These are phyloP conservation scores for Dryas iulia DNA, from an alignment of 1,140 invertebrate species.

Conservation along the genomic window DNA sequence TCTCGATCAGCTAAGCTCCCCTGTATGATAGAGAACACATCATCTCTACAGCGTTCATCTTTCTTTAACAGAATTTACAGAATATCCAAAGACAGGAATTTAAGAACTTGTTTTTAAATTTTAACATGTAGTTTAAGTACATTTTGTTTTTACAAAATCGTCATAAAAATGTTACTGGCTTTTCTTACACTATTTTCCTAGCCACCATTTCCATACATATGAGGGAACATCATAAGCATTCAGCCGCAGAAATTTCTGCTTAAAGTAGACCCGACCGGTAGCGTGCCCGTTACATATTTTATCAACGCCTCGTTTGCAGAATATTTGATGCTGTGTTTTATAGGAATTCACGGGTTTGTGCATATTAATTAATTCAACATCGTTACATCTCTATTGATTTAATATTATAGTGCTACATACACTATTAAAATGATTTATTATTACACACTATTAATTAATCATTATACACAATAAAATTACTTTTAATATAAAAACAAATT, in stretches of 20 bases:
- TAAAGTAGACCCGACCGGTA: conserved; percentile 10
- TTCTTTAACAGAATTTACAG: no score
- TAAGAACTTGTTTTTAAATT: no score
- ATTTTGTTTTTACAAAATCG: not conserved
- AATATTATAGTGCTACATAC: no score
- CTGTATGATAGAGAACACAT: no score
- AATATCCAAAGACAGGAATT: no score
- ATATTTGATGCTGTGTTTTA: conserved; percentile 44
- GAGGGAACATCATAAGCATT: conserved; percentile 6
- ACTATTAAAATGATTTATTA: no score
- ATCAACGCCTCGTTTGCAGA: conserved; percentile 43
- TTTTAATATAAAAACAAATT: no score
- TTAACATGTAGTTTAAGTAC: no score
- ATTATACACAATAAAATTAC: no score
- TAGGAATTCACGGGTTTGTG: conserved; percentile 9
- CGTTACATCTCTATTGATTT: not conserved
- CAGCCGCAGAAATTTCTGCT: conserved; percentile 5
- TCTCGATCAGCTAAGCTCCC: no score
- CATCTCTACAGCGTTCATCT: no score
- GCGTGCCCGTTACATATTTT: conserved; percentile 44
- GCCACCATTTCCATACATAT: not conserved
- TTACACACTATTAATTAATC: no score
- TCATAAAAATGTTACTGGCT: not conserved
- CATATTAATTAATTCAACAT: conserved; percentile 4
- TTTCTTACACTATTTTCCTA: not conserved